phyloP scores from a whole-genome alignment of 2,113 vertebrate species.

The Corapipo altera region DNA sequence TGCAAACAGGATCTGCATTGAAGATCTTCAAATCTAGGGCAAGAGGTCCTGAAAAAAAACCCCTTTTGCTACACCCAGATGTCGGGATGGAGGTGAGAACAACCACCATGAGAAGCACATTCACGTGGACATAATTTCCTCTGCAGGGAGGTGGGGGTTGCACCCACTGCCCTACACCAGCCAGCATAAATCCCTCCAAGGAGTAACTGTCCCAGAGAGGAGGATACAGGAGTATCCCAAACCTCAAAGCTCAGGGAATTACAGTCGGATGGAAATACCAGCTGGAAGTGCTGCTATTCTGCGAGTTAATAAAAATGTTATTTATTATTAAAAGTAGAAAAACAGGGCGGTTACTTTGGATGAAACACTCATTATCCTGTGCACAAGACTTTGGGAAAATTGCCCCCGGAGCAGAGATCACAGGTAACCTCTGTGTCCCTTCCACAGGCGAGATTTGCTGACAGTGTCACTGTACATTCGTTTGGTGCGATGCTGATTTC shows the following conservation, averaged over 20 bases:
- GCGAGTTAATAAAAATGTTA: neutral
- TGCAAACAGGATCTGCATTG: neutral
- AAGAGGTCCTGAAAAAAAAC: neutral
- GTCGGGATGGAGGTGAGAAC: neutral
- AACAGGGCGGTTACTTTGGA: neutral
- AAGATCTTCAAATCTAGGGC: neutral
- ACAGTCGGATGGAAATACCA: neutral
- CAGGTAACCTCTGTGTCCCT: neutral
- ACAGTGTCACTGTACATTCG: neutral
- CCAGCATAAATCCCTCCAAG: neutral
- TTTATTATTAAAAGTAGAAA: slow-evolving; percentile 17
- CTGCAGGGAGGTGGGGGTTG: neutral
- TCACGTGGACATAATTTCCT: rapidly evolving
- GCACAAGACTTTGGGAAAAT: rapidly evolving
- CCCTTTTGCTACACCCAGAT: neutral
- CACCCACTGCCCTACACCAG: neutral
- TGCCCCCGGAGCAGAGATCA: neutral
- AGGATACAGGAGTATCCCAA: neutral
- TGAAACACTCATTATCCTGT: neutral
- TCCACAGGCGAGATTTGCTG: neutral
- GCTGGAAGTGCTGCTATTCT: neutral
- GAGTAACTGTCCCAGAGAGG: neutral
- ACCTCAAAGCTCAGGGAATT: neutral
- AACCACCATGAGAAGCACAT: neutral
- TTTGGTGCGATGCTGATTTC: neutral